Evolutionary conservation across 2,797 vertebrate species (phyloP).

Genomic region (Adelosebastes latens): DNA sequence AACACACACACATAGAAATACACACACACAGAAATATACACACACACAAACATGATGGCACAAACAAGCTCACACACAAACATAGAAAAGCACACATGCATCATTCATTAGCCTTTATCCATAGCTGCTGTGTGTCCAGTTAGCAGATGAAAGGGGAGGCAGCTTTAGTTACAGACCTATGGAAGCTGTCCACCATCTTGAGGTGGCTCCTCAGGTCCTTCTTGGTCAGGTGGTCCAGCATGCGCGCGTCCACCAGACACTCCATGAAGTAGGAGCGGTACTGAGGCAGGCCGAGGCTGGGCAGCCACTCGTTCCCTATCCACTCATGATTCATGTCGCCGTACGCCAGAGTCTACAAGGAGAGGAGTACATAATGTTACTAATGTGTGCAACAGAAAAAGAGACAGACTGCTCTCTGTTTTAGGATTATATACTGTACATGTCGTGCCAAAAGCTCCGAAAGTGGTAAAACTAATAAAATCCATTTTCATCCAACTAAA

Average conservation of each 20-base stretch:
- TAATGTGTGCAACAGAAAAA: background rate
- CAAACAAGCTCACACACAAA: conserved; percentile 2
- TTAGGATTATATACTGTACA: background rate
- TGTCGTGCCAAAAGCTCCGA: background rate
- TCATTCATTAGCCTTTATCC: conserved; percentile 43
- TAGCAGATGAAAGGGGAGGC: conserved; percentile 5
- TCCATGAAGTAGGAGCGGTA: conserved; percentile 99
- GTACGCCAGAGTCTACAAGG: conserved; percentile 91
- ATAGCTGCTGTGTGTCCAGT: conserved; percentile 24
- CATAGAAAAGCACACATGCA: conserved; percentile 17
- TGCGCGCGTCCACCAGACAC: conserved; percentile 96
- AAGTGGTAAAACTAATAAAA: background rate
- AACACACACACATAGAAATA: conserved; percentile 22
- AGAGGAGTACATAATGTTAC: conserved; percentile 10
- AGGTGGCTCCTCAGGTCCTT: conserved; percentile 98
- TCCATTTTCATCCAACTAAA: background rate
- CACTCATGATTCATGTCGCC: conserved; percentile 99
- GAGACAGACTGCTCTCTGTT: background rate
- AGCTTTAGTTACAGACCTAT: conserved; percentile 81
- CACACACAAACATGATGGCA: background rate
- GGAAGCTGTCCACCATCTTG: conserved; percentile 99
- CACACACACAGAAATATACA: conserved; percentile 8
- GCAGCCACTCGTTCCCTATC: conserved; percentile 99
- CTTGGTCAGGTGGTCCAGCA: conserved; percentile 98
- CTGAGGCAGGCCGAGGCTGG: conserved; percentile 95